Base-by-base conservation (phyloP, 2,113 vertebrate genomes). In the Pseudopipra pipra region DNA sequence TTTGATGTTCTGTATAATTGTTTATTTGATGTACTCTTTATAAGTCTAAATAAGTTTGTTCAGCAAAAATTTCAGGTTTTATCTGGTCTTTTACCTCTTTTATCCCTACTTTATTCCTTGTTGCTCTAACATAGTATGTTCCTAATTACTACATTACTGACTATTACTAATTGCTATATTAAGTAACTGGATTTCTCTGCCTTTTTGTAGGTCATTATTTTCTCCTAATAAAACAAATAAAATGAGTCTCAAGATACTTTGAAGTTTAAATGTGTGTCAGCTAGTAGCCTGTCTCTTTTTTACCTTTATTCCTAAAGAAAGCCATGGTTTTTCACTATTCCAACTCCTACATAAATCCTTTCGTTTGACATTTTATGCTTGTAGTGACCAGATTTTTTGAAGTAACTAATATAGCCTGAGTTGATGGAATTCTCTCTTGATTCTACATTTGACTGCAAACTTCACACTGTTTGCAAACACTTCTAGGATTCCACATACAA, bases 211-310 rank as follows among this genome's bases (percentile, higher is more conserved):
- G 68, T 71, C 70, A 63, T 65, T 68, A 63, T 81, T 91, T 89
- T 83, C 63, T 71, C 14, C 61, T 75, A 71, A 70, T 71, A 84
- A 80, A 96, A 65, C 67, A 95, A 94, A 84, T 80, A 86, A 89
- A 86, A 74, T 1, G 0, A 95, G 7, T 46, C 39, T 72, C 23
- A 51, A 18, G 30, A 76, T 20, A 74, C 8, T 77, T 51, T 10
- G n/a, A 91, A 33, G 15, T 51, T 89, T 62, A 66, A 81, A 74
- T 62, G 25, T 44, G 31, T 87, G 52, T 77, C 76, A 94, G 46
- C 4, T 41, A 65, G 35, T 58, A 89, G 15, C 25, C 22, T 87
- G 28, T n/a, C 55, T 81, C 58, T 84, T 37, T 46, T 81, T 82
- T 79, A 79, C 23, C 33, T 87, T 71, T 58, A 4, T 9, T 77